Base-by-base conservation (phyloP, 2,797 vertebrate genomes). In the Acipenser transmontanus region DNA sequence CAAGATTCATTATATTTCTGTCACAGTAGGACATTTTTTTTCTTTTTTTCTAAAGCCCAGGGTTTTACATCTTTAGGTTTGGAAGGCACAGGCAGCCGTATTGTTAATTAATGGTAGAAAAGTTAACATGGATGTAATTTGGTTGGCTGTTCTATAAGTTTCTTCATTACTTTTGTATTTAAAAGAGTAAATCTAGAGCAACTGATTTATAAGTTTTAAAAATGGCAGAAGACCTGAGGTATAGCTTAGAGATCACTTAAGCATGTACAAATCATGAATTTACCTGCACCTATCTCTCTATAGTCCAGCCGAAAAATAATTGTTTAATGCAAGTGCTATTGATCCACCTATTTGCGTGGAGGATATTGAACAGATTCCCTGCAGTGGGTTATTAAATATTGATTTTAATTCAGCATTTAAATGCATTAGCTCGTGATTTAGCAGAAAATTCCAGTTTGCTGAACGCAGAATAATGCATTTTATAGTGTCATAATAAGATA, bases 371-470 rank as follows among this genome's bases (percentile, higher is more conserved):
- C 52, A 49, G 11, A 51, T 56, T 20, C 59, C 59, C 50, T 20
- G 20, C 8, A 8, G 65, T 57, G 60, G 56, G 66, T 56, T 14
- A 48, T 52, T 47, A 50, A 34, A 20, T 51, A 69, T 70, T 65
- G 57, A 69, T 73, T 70, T 67, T 66, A 56, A 66, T 63, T n/a
- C 49, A 49, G 20, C 14, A n/a, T 64, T 59, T 56, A 69, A 67
- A 63, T 64, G 57, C n/a, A 47, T 50, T 47, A 10, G 20, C 11
- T 61, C 17, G 47, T 66, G 56, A 64, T 70, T 68, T 67, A 62
- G 71, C 67, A 64, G 20, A 67, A 72, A 65, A 61, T 70, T 72
- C 52, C 66, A 34, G 64, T 65, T 65, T 67, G 59, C 68, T 70
- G 65, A 69, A 13, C 47, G 54, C 13, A 51, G 10, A 71, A 51